phyloP scores from a whole-genome alignment of 1,140 invertebrate species.

The Belonocnema kinseyi region DNA sequence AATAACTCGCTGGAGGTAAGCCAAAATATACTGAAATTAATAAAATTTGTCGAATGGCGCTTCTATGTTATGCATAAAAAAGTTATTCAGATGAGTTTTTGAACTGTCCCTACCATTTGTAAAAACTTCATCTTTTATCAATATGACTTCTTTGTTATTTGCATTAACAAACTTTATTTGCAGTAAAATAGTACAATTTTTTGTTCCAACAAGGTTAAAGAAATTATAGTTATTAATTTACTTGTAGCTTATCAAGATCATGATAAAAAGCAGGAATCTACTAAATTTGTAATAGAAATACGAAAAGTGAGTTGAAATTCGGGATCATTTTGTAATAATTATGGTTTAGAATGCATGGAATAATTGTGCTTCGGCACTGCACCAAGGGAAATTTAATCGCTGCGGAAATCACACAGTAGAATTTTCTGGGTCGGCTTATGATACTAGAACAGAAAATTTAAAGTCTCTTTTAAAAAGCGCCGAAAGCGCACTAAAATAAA shows the following conservation, averaged over 20 bases:
- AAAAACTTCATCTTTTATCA: slow-evolving; percentile 54
- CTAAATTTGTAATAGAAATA: neutral
- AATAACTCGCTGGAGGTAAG: slow-evolving; percentile 53
- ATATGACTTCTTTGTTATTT: neutral
- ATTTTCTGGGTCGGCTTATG: neutral
- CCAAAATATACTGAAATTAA: slow-evolving; percentile 68
- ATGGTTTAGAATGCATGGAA: slow-evolving; percentile 21
- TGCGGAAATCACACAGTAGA: slow-evolving; percentile 9
- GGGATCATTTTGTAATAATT: neutral
- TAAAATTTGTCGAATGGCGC: slow-evolving; percentile 66
- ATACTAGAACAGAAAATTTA: neutral
- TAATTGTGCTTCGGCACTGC: slow-evolving; percentile 1
- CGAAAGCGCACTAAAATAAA: neutral
- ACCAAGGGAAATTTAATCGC: slow-evolving; percentile 1
- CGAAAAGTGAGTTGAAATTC: neutral
- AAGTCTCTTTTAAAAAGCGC: neutral
- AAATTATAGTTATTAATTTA: no score
- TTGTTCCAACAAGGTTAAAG: no score
- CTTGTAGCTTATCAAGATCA: neutral
- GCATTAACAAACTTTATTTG: no score
- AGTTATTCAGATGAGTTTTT: slow-evolving; percentile 61
- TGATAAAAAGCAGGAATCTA: neutral
- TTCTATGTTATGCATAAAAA: slow-evolving; percentile 45
- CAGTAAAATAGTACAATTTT: no score
- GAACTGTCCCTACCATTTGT: slow-evolving; percentile 55